Evolutionary conservation across 1,140 invertebrate genomes (phyloP), one percentile per base, ranked within the genome.

Genomic region (Aphelenchoides besseyi): DNA sequence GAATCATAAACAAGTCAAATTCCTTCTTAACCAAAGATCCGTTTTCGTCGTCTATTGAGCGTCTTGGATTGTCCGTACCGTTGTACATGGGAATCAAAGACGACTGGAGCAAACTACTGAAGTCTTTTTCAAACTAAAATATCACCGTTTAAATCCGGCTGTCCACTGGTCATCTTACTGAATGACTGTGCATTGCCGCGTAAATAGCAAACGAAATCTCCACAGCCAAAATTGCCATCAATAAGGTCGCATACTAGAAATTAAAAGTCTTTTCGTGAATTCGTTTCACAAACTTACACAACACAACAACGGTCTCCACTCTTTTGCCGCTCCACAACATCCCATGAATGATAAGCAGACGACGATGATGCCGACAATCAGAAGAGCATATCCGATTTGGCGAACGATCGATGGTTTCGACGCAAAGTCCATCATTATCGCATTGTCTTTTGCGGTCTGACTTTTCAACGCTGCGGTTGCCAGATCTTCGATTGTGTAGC

Each of bases 1-100:
- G 82, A 26, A 75, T 75, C 82, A 83, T 83, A 61, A 83, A 80
- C 52, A 82, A 83, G 55, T 83, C 82, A 78, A 79, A 83, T 5
- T 81, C 82, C 12, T 74, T 73, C 54, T 83, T 83, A 3, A 83
- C 82, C 63, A 84, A 64, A 35, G 76, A 55, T 67, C 41, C 61
- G 33, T 75, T 70, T 73, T 69, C 29, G 23, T 68, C 32, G 16
- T 79, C 73, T 30, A 29, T 59, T 16, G 63, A 30, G 67, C 23
- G 2, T 33, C 61, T 68, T 32, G 55, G 37, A 28, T 52, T 69
- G 48, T 82, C 80, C 29, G 82, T 84, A 12, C 82, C 82, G 74
- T 83, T 83, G 74, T 83, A 83, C 73, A 82, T n/a, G n/a, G n/a
- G 73, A 68, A 81, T 81, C 3, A 82, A 61, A 12, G 75, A 74